A percentile compares a stretch with the other conserved stretches of the same genome.
Evolutionary conservation across 2,797 vertebrate species (phyloP).

Genomic region (Hemitrygon akajei): DNA sequence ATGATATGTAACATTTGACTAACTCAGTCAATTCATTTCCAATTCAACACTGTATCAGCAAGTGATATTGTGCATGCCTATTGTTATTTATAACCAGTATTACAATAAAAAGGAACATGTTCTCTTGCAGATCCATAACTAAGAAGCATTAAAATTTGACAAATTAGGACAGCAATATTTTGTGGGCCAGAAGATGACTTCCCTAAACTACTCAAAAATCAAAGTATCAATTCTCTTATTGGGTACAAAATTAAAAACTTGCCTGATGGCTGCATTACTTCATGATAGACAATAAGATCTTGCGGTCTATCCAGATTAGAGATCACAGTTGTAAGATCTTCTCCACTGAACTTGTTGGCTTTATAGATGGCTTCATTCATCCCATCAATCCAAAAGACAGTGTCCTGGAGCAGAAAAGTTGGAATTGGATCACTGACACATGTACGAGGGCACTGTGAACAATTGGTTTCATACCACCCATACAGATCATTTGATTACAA

Average conservation of each 20-base stretch:
- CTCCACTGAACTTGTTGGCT: conserved; percentile 35
- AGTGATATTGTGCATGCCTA: neutral
- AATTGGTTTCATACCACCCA: no score
- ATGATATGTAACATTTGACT: neutral
- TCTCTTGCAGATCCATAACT: neutral
- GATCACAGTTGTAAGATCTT: neutral
- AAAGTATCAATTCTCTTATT: no score
- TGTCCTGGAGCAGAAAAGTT: conserved; percentile 19
- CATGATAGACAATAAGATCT: conserved; percentile 33
- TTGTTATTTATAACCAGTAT: neutral
- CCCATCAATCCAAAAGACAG: conserved; percentile 34
- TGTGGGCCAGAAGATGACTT: no score
- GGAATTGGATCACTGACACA: no score
- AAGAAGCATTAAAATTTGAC: neutral
- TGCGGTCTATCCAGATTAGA: conserved; percentile 31
- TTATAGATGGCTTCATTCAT: conserved; percentile 29
- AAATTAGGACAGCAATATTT: neutral
- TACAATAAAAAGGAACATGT: neutral
- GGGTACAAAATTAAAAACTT: neutral
- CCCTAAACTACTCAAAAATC: no score
- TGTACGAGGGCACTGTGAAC: no score
- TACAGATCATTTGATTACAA: no score
- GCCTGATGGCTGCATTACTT: conserved; percentile 15
- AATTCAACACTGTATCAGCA: neutral
- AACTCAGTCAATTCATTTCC: neutral